Conservation (phyloP, 2,888 invertebrate species). For the Chaitophorus viminalis region DNA sequence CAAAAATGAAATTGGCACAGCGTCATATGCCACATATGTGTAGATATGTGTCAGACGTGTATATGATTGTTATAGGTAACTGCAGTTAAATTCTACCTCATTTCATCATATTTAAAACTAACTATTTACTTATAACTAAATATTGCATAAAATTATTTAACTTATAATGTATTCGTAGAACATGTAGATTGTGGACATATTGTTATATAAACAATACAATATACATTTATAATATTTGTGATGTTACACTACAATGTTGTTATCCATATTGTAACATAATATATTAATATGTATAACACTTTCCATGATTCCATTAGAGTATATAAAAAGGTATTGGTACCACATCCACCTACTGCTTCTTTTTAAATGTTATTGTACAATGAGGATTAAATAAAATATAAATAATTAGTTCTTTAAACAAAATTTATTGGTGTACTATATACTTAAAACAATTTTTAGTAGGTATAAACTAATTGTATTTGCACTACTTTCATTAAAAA, state of each 20-base stretch:
- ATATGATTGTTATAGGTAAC: constrained; percentile 31
- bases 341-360: too few relatives aligned
- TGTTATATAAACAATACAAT: background rate
- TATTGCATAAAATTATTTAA: background rate
- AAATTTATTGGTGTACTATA: too few relatives aligned
- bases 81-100: constrained; percentile 7
- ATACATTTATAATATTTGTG: background rate
- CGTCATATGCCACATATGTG: constrained; percentile 18
- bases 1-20: constrained; percentile 56
- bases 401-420: too few relatives aligned
- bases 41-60: background rate
- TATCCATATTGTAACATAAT: too few relatives aligned
- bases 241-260: too few relatives aligned
- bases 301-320: background rate
- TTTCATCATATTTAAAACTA: background rate
- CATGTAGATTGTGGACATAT: background rate
- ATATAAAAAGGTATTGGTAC: too few relatives aligned
- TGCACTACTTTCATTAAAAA: too few relatives aligned
- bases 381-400: too few relatives aligned
- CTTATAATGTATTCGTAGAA: background rate
- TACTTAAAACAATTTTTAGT: too few relatives aligned
- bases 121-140: background rate
- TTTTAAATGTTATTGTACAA: too few relatives aligned
- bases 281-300: background rate
- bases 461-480: too few relatives aligned